phyloP scores from a whole-genome alignment of 1,140 invertebrate genomes.

The Drosophila subpulchrella region DNA sequence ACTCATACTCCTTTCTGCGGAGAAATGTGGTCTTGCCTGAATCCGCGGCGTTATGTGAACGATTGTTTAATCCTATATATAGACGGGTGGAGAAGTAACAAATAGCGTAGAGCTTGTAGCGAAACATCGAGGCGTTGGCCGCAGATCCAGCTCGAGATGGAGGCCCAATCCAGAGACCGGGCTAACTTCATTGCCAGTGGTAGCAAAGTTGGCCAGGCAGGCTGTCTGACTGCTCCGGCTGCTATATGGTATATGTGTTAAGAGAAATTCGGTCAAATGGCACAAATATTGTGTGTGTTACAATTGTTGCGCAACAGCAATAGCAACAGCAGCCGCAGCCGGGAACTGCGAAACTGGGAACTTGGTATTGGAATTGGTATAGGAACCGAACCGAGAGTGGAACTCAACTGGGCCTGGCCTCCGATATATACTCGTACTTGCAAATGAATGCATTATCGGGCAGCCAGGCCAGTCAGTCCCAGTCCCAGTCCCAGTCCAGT shows the following conservation, averaged over 20 bases:
- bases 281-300: conserved; percentile 79
- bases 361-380: conserved; percentile 23
- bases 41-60: conserved; percentile 38
- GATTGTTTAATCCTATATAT: conserved; percentile 50
- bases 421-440: conserved; percentile 18
- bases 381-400: not conserved
- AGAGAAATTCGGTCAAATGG: conserved; percentile 79
- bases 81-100: conserved; percentile 16
- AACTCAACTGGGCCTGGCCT: conserved; percentile 25
- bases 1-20: conserved; percentile 32
- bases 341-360: conserved; percentile 21
- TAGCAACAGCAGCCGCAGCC: conserved; percentile 13
- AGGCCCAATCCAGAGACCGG: conserved; percentile 1
- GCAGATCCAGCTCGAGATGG: conserved; percentile 24
- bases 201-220: conserved; percentile 20
- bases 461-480: not conserved
- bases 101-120: not conserved
- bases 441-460: conserved; percentile 56
- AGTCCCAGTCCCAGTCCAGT: not conserved
- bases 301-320: conserved; percentile 73
- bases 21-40: conserved; percentile 44
- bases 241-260: conserved; percentile 49
- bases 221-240: conserved; percentile 38
- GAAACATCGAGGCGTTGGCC: conserved; percentile 41
- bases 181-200: conserved; percentile 43